These are phyloP conservation scores for Ceriagrion tenellum DNA, from an alignment of 2,888 invertebrate genomes.

Conservation along the genomic window DNA sequence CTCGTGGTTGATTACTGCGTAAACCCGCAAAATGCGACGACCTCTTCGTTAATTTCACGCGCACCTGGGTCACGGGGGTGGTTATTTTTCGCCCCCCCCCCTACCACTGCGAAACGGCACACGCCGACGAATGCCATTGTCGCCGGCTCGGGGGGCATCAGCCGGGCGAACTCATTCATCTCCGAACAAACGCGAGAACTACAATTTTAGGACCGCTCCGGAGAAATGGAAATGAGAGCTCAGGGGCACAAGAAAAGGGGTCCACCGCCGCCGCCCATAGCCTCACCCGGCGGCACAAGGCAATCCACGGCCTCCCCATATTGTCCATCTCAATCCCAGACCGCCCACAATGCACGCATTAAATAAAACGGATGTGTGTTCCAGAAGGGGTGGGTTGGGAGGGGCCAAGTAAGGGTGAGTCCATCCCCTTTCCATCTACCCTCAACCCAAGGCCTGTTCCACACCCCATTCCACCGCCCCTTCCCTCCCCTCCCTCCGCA, in stretches of 20 bases:
- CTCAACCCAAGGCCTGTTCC: no score
- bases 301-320: neutral
- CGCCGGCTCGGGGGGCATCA: neutral
- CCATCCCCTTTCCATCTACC: neutral
- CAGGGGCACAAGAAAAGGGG: neutral
- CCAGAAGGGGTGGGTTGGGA: neutral
- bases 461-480: neutral
- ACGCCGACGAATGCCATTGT: neutral
- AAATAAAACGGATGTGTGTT: conserved; percentile 1
- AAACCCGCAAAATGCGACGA: neutral
- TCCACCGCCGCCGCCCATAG: neutral
- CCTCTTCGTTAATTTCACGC: neutral
- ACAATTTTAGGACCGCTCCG: neutral
- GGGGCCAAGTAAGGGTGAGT: neutral
- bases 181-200: neutral
- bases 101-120: neutral
- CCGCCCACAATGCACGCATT: neutral
- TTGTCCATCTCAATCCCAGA: neutral
- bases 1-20: neutral
- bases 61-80: neutral
- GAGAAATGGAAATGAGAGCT: neutral
- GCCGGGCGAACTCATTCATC: neutral
- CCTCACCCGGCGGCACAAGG: neutral
- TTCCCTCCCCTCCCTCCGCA: neutral
- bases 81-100: neutral